These are phyloP conservation scores for Lathamus discolor DNA, from an alignment of 2,113 vertebrate species.

Conservation along the genomic window DNA sequence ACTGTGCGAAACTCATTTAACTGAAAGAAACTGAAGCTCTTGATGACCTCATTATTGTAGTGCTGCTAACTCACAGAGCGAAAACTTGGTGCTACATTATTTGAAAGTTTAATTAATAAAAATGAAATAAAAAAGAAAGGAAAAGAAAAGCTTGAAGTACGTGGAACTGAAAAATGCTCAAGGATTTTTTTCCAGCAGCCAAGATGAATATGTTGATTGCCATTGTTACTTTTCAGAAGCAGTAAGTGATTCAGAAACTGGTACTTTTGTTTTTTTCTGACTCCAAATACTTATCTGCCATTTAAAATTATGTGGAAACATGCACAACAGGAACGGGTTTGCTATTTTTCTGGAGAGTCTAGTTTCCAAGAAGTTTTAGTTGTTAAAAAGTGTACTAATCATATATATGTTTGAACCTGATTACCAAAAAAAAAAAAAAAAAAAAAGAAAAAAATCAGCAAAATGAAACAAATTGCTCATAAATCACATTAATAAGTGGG, in stretches of 20 bases:
- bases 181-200: neutral
- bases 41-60: constrained; percentile 10
- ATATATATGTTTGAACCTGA: constrained; percentile 30
- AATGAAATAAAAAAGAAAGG: neutral
- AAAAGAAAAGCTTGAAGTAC: neutral
- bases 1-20: constrained; percentile 20
- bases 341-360: neutral
- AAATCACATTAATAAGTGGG: constrained; percentile 74
- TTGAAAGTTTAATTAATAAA: constrained; percentile 3
- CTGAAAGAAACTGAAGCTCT: neutral
- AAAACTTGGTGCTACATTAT: neutral
- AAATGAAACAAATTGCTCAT: constrained; percentile 71
- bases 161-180: neutral
- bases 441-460: constrained; percentile 38
- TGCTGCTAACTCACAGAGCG: neutral
- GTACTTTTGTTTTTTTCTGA: neutral
- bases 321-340: neutral
- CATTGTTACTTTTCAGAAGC: neutral
- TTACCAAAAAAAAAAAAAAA: neutral
- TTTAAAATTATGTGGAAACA: neutral
- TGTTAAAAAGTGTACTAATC: constrained; percentile 1
- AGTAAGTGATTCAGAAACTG: neutral
- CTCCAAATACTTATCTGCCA: neutral
- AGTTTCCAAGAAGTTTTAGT: constrained; percentile 13
- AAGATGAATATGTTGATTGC: neutral